Percentiles rank a stretch among this genome's conserved stretches.
phyloP scores from a whole-genome alignment of 2,888 invertebrate species.

The Colletes collaris region DNA sequence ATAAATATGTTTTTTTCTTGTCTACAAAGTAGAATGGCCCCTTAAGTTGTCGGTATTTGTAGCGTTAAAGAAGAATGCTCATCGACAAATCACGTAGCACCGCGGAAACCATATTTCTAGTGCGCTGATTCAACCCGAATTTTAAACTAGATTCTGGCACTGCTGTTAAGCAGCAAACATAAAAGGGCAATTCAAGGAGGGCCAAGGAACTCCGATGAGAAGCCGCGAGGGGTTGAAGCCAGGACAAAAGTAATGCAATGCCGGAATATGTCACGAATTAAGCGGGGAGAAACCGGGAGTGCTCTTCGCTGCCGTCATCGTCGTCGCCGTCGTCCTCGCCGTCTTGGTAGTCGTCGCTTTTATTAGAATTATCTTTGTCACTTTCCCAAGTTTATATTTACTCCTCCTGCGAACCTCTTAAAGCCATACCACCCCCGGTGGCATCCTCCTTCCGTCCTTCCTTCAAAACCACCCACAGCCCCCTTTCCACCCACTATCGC shows the following conservation, averaged over 20 bases:
- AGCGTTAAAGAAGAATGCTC: not conserved
- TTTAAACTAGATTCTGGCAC: conserved; percentile 46
- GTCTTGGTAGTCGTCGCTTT: conserved; percentile 80
- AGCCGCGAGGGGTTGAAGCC: conserved; percentile 61
- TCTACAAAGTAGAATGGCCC: too few species aligned
- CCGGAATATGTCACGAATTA: conserved; percentile 83
- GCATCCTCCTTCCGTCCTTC: conserved; percentile 65
- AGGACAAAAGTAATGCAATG: conserved; percentile 79
- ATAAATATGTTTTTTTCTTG: too few species aligned
- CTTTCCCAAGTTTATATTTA: conserved; percentile 83
- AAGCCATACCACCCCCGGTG: conserved; percentile 73
- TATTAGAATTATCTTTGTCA: conserved; percentile 83
- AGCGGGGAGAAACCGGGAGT: conserved; percentile 79
- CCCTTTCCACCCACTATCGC: conserved; percentile 61
- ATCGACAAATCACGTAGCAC: conserved; percentile 12
- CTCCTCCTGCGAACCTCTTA: conserved; percentile 81
- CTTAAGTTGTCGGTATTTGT: too few species aligned
- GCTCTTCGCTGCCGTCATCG: conserved; percentile 76
- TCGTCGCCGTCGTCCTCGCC: conserved; percentile 60
- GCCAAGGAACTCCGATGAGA: conserved; percentile 54
- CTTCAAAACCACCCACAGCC: conserved; percentile 58
- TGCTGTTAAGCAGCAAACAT: conserved; percentile 58
- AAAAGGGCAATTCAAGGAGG: conserved; percentile 65
- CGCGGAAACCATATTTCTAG: not conserved
- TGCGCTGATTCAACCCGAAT: conserved; percentile 26